phyloP scores from a whole-genome alignment of 2,888 invertebrate genomes.

The Crematogaster levior region DNA sequence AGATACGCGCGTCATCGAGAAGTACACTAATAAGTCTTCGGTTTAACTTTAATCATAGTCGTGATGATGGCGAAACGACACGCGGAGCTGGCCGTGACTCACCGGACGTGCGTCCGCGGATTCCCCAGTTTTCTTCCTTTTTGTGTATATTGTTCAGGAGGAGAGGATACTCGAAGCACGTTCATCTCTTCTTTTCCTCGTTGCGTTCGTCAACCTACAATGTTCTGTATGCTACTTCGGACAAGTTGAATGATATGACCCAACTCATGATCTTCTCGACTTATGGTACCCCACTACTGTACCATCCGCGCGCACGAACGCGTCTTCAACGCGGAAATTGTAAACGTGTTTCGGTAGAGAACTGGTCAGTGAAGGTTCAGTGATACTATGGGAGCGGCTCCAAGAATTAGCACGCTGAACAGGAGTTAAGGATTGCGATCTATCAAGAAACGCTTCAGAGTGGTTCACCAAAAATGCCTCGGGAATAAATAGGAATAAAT shows the following conservation, averaged over 20 bases:
- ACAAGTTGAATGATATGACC: neutral
- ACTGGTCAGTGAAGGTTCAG: conserved; percentile 25
- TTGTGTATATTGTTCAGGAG: neutral
- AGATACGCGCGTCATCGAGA: neutral
- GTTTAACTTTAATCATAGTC: neutral
- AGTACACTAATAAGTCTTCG: neutral
- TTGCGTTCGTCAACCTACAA: neutral
- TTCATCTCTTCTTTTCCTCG: conserved; percentile 15
- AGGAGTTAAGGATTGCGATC: neutral
- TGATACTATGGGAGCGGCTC: neutral
- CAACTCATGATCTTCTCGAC: neutral
- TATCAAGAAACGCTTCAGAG: neutral
- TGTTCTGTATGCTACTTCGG: neutral
- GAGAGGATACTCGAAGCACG: neutral
- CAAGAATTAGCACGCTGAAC: neutral
- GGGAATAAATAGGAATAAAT: neutral
- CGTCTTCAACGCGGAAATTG: neutral
- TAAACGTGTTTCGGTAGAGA: neutral
- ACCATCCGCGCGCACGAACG: neutral
- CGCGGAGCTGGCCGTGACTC: neutral
- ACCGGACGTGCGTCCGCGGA: neutral
- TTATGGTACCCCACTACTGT: conserved; percentile 55
- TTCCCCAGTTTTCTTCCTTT: conserved; percentile 6
- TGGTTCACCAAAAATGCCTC: neutral
- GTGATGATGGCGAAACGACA: neutral